Percentiles rank a stretch among this genome's conserved stretches.
Evolutionary conservation across 1,140 invertebrate genomes (phyloP).

Genomic region (Drosophila carrolli): DNA sequence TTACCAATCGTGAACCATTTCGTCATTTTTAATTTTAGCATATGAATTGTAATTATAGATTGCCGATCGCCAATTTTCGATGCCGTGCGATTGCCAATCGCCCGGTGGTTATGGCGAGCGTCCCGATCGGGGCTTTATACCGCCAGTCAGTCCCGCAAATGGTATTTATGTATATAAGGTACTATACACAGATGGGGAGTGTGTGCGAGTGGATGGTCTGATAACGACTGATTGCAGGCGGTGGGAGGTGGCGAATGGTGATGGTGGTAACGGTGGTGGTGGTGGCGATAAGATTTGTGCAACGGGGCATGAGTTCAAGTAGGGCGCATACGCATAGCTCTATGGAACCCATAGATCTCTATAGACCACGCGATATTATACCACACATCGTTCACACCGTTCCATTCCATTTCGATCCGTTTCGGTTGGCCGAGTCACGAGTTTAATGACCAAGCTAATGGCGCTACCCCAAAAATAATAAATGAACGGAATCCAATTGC

Average conservation of each 20-base stretch:
- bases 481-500: slow-evolving; percentile 13
- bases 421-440: slow-evolving; percentile 34
- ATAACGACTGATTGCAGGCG: slow-evolving; percentile 55
- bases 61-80: slow-evolving; percentile 38
- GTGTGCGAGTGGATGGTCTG: slow-evolving; percentile 15
- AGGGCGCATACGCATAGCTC: slow-evolving; percentile 27
- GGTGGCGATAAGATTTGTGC: slow-evolving; percentile 73
- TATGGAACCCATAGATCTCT: slow-evolving; percentile 19
- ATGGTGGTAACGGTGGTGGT: slow-evolving; percentile 13
- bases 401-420: slow-evolving; percentile 26
- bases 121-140: slow-evolving; percentile 12
- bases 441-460: slow-evolving; percentile 54
- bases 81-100: slow-evolving; percentile 32
- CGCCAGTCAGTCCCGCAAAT: slow-evolving; percentile 4
- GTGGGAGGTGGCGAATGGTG: slow-evolving; percentile 36
- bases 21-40: slow-evolving; percentile 80
- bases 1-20: slow-evolving; percentile 41
- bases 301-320: slow-evolving; percentile 70
- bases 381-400: slow-evolving; percentile 3
- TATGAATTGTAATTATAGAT: slow-evolving; percentile 74
- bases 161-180: slow-evolving; percentile 11
- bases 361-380: not conserved
- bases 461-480: slow-evolving; percentile 42
- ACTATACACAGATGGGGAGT: slow-evolving; percentile 4
- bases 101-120: slow-evolving; percentile 18